These are phyloP conservation scores for Coracopsis vasa DNA, from an alignment of 2,113 vertebrate species.

Conservation along the genomic window DNA sequence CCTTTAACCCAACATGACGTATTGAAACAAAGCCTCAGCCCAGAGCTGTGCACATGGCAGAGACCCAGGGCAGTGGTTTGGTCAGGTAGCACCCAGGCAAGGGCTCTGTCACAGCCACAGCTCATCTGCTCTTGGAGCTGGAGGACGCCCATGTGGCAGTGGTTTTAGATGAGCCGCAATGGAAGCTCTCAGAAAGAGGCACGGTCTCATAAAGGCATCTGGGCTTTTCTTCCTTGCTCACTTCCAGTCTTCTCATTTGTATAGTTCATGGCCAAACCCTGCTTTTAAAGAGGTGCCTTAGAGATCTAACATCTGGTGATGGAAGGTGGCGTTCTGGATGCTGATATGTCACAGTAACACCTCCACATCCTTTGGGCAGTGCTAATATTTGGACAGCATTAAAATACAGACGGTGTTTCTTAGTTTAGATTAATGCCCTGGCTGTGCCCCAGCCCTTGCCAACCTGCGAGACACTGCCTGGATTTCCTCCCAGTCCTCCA, in stretches of 20 bases:
- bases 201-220: accelerated
- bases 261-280: not conserved
- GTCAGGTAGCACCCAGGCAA: not conserved
- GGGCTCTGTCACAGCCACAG: not conserved
- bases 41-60: not conserved
- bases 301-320: not conserved
- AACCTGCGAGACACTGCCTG: not conserved
- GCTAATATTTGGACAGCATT: not conserved
- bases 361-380: not conserved
- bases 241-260: not conserved
- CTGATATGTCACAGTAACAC: not conserved
- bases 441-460: not conserved
- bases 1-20: accelerated
- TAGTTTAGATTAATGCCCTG: not conserved
- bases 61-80: accelerated
- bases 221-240: not conserved
- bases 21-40: too few relatives aligned
- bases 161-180: accelerated
- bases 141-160: accelerated
- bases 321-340: not conserved
- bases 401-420: accelerated
- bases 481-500: not conserved
- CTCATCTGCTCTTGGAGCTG: accelerated
- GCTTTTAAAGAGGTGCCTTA: accelerated
- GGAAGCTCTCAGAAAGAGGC: not conserved